phyloP scores from a whole-genome alignment of 2,888 invertebrate species.

The Eupelmus urozonus region DNA sequence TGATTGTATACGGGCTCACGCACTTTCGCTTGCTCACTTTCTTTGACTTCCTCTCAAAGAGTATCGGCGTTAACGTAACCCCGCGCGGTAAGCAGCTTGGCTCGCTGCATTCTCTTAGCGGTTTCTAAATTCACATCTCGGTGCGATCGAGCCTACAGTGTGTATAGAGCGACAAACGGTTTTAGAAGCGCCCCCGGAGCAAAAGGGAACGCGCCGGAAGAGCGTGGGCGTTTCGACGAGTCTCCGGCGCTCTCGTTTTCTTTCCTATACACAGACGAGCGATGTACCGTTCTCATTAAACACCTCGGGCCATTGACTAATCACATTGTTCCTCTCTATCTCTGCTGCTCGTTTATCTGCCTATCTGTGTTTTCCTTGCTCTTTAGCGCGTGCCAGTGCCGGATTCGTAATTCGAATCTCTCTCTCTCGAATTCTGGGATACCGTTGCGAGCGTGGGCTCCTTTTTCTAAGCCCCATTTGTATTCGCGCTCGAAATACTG shows the following conservation, averaged over 20 bases:
- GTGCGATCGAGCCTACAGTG: not conserved
- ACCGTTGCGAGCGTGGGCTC: too few species aligned
- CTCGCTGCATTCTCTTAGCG: not conserved
- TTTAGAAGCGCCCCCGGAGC: constrained; percentile 17
- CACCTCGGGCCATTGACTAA: constrained; percentile 28
- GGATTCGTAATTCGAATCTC: too few species aligned
- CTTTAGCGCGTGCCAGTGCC: too few species aligned
- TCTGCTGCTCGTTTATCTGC: too few species aligned
- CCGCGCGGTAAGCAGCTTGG: not conserved
- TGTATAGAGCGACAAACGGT: not conserved
- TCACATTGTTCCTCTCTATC: not conserved
- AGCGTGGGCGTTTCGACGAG: constrained; percentile 22
- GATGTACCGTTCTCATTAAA: constrained; percentile 10
- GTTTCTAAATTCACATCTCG: constrained; percentile 29
- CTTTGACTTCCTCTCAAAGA: constrained; percentile 29
- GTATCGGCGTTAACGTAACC: not conserved
- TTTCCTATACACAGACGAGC: not conserved
- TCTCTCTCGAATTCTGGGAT: too few species aligned
- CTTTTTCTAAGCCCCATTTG: not conserved
- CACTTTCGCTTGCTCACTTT: constrained; percentile 42
- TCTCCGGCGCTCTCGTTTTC: constrained; percentile 10
- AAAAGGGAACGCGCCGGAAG: constrained; percentile 34
- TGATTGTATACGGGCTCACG: not conserved
- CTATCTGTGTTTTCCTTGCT: too few species aligned
- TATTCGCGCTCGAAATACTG: too few species aligned